Conservation (phyloP, 2,888 invertebrate genomes). For the Drosophila helvetica region DNA sequence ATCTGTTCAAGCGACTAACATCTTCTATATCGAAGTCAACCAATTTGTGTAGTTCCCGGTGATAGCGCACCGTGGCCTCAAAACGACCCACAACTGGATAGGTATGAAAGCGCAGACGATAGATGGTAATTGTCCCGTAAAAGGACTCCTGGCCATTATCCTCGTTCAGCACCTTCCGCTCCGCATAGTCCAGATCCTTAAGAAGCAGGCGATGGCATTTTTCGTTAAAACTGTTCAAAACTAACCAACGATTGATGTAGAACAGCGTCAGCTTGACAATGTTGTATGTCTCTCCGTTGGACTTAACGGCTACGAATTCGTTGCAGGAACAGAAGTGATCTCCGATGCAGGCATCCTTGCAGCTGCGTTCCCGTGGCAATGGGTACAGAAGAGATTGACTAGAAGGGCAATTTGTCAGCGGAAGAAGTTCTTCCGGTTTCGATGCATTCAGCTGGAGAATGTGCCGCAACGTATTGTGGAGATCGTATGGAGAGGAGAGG, state of each 20-base stretch:
- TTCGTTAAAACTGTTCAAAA: slow-evolving; percentile 8
- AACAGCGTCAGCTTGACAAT: slow-evolving; percentile 77
- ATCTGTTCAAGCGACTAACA: slow-evolving; percentile 85
- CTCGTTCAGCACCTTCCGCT: slow-evolving; percentile 34
- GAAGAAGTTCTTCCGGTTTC: slow-evolving; percentile 52
- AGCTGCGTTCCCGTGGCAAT: slow-evolving; percentile 86
- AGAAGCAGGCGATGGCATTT: slow-evolving; percentile 44
- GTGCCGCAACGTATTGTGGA: slow-evolving; percentile 88
- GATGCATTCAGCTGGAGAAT: slow-evolving; percentile 84
- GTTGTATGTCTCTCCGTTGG: slow-evolving; percentile 72
- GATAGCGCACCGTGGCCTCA: slow-evolving; percentile 87
- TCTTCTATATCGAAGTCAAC: slow-evolving; percentile 84
- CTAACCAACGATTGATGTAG: slow-evolving; percentile 60
- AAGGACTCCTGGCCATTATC: slow-evolving; percentile 4
- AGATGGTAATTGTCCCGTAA: slow-evolving; percentile 27
- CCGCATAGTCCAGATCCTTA: slow-evolving; percentile 30
- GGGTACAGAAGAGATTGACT: slow-evolving; percentile 87
- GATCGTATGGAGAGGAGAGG: slow-evolving; percentile 89
- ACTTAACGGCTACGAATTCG: slow-evolving; percentile 81
- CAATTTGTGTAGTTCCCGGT: slow-evolving; percentile 72
- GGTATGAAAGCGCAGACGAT: slow-evolving; percentile 86
- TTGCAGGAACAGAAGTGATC: slow-evolving; percentile 90
- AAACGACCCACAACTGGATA: slow-evolving; percentile 87
- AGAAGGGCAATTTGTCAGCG: slow-evolving; percentile 85
- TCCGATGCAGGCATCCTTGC: slow-evolving; percentile 87